Evolutionary conservation across 2,113 vertebrate species (phyloP), one percentile per base, ranked within the genome.

Genomic region (Percina caprodes): DNA sequence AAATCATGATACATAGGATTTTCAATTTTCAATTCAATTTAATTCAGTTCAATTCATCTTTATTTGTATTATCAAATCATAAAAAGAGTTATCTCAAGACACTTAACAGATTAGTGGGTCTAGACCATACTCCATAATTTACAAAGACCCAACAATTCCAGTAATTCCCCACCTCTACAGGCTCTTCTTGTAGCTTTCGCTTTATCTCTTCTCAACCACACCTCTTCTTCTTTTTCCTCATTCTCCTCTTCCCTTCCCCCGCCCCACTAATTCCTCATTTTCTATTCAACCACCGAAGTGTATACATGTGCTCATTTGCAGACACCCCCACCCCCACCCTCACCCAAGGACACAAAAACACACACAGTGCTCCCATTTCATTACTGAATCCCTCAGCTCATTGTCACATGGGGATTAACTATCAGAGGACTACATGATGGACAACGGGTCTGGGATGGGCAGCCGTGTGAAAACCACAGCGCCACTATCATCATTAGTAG

Each of bases 381-480:
- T 86, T 70, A 76, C 39, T 16, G 45, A 11, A 16, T 84, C 54
- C 75, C 70, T 76, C 73, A 74, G 81, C 88, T 93, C 90, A 92
- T 91, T 92, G 90, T 59, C 79, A 83, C 82, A 49, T 45, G 83
- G 62, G 82, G 72, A 91, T 85, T 88, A 84, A 72, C 62, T 52
- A 84, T 54, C 30, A 69, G 80, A 86, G 69, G 67, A 63, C 42
- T 39, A 55, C 62, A 63, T 74, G 84, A 87, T 78, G 76, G 79
- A 90, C 79, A 86, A 75, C 83, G 59, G 65, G 30, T 66, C 48
- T 78, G 71, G 18, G 69, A 82, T 68, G 65, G 30, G 79, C 77
- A 24, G 71, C 77, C 35, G 61, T 30, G n/a, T 73, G 51, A 56
- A 87, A 65, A 59, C 58, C 77, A 56, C 61, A 69, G 13, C 19